These are phyloP conservation scores for Coleophora flavipennella DNA, from an alignment of 2,888 invertebrate genomes.

Conservation along the genomic window DNA sequence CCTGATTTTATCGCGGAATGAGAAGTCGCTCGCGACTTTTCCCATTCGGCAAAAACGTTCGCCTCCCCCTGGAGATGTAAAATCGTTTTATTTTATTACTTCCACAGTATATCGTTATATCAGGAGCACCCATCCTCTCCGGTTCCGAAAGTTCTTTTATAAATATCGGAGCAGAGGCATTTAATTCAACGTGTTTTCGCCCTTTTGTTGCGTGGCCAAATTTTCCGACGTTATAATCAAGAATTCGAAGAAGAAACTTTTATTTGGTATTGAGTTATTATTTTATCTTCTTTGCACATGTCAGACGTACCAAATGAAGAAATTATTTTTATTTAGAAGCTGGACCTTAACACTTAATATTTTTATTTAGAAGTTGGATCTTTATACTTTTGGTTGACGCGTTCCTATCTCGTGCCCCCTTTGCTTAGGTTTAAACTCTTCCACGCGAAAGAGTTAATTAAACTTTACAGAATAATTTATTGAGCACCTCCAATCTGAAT, in stretches of 20 bases:
- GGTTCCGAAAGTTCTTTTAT: conserved; percentile 40
- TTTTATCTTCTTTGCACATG: too few species aligned
- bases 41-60: conserved; percentile 69
- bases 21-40: conserved; percentile 69
- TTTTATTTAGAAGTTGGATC: background rate
- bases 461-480: background rate
- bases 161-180: conserved; percentile 33
- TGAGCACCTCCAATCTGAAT: background rate
- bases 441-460: too few species aligned
- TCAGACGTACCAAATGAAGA: background rate
- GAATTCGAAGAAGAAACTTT: background rate
- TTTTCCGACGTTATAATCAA: background rate
- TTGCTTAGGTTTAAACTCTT: too few species aligned
- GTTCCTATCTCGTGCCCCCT: too few species aligned
- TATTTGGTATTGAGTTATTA: too few species aligned
- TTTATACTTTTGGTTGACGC: background rate
- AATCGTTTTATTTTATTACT: conserved; percentile 73
- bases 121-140: conserved; percentile 44
- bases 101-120: conserved; percentile 67
- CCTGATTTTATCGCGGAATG: conserved; percentile 69
- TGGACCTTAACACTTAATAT: background rate
- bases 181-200: conserved; percentile 20
- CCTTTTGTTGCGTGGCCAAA: conserved; percentile 1
- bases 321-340: too few species aligned
- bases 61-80: conserved; percentile 68